Percentiles rank a stretch among this genome's conserved stretches.
phyloP scores from a whole-genome alignment of 1,140 invertebrate species.

The Zaprionus vittiger region DNA sequence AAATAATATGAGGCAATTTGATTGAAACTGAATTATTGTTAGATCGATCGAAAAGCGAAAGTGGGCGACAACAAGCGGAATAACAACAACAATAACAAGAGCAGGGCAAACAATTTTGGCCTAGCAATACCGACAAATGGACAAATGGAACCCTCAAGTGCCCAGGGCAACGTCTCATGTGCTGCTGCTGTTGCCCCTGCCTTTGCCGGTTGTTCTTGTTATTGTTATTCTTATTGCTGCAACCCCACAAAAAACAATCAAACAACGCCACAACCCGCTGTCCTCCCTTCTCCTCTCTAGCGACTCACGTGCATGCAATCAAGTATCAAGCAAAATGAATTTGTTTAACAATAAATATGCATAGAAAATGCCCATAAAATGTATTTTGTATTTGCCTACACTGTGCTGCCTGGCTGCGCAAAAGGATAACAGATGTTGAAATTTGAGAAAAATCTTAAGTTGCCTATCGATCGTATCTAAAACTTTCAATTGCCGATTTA shows the following conservation, averaged over 20 bases:
- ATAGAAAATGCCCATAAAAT: conserved; percentile 43
- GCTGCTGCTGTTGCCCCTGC: background rate
- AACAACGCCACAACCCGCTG: conserved; percentile 46
- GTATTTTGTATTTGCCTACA: conserved; percentile 5
- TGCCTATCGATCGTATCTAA: background rate
- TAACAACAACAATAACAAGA: conserved; percentile 15
- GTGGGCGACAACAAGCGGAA: conserved; percentile 45
- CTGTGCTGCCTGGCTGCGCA: conserved; percentile 6
- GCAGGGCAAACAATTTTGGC: conserved; percentile 49
- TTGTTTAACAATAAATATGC: conserved; percentile 75
- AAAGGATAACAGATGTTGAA: background rate
- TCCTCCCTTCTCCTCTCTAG: background rate
- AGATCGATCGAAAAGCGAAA: conserved; percentile 79
- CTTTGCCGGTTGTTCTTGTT: conserved; percentile 10
- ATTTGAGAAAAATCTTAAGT: background rate
- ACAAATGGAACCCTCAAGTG: conserved; percentile 64
- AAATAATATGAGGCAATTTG: conserved; percentile 63
- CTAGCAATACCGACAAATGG: conserved; percentile 63
- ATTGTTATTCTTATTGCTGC: conserved; percentile 29
- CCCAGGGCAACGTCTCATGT: conserved; percentile 64
- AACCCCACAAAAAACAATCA: conserved; percentile 71
- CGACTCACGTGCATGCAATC: conserved; percentile 62
- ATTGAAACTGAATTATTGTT: conserved; percentile 81
- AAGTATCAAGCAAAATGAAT: conserved; percentile 51
- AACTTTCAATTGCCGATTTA: too few relatives aligned